Base-by-base conservation (phyloP, 2,113 vertebrate genomes). In the Hydropotes inermis region DNA sequence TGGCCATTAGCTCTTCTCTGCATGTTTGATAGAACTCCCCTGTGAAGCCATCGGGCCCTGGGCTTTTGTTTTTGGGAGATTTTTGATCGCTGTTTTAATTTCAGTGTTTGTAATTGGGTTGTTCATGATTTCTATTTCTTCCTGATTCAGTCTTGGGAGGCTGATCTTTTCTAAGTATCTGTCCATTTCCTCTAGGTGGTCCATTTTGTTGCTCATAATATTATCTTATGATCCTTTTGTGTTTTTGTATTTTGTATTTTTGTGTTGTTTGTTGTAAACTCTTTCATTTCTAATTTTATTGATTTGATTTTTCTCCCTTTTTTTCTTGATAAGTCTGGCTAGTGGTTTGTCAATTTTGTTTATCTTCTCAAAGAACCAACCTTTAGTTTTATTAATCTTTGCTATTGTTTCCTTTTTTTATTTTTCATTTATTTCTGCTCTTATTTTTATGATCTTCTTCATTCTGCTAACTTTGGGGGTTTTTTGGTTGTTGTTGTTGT, bases 1-100 rank as follows among this genome's bases (percentile, higher is more conserved):
- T 36, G 12, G 5, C n/a, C 67, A 36, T 70, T 70, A 70, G 19
- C 17, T 70, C n/a, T 6, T 70, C 19, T 36, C 64, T 36, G 67
- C 36, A 70, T 36, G 19, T 70, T 70, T 70, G 2, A 70, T 70
- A 36, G 17, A 70, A 70, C 36, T 70, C 10, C n/a, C n/a, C 67
- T 70, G 67, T 23, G 67, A 70, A 36, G 5, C 19, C 67, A 12
- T 36, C 2, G 0, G 33, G 9, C 9, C n/a, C 67, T 70, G 19
- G n/a, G n/a, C 17, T 70, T 70, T 67, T 67, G 33, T 11, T 67
- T 70, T 36, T 0, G n/a, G 67, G 67, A 70, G 67, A 23, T 70
- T 70, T 70, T 70, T 70, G 5, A 70, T 70, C 19, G 36, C 64
- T 36, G 9, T 70, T 70, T 36, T n/a, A 70, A 23, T 70, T 70